Evolutionary conservation across 2,888 invertebrate species (phyloP).

Genomic region (Lathronympha strigana): DNA sequence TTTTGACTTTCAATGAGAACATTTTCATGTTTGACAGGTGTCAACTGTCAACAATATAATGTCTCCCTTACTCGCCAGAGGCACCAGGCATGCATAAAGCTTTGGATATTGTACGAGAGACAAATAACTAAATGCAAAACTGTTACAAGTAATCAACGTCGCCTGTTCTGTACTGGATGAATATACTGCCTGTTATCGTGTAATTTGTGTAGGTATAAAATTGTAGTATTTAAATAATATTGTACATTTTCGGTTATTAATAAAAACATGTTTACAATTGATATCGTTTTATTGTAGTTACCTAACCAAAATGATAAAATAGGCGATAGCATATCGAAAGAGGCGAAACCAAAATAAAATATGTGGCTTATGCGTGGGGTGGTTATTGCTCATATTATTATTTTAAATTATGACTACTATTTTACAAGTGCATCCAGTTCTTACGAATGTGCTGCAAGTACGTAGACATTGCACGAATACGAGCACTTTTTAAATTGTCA

Average conservation of each 20-base stretch:
- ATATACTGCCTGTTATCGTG: slow-evolving; percentile 66
- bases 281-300: slow-evolving; percentile 21
- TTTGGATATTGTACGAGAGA: too few species aligned
- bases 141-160: not conserved
- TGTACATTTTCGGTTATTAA: slow-evolving; percentile 81
- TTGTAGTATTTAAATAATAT: slow-evolving; percentile 74
- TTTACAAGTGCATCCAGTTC: too few species aligned
- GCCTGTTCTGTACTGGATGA: slow-evolving; percentile 19
- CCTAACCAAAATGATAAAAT: not conserved
- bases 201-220: slow-evolving; percentile 69
- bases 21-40: too few species aligned
- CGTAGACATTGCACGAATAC: too few species aligned
- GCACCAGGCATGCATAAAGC: too few species aligned
- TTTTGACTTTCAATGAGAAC: too few species aligned
- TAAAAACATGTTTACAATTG: slow-evolving; percentile 77
- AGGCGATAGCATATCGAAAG: not conserved
- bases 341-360: not conserved
- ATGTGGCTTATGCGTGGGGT: not conserved
- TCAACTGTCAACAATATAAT: not conserved
- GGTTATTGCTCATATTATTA: too few species aligned
- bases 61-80: too few species aligned
- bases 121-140: slow-evolving; percentile 4
- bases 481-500: too few species aligned
- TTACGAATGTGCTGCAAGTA: too few species aligned
- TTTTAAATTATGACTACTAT: too few species aligned